Conservation (phyloP, 2,797 vertebrate genomes). For the Buceros bicornis region DNA sequence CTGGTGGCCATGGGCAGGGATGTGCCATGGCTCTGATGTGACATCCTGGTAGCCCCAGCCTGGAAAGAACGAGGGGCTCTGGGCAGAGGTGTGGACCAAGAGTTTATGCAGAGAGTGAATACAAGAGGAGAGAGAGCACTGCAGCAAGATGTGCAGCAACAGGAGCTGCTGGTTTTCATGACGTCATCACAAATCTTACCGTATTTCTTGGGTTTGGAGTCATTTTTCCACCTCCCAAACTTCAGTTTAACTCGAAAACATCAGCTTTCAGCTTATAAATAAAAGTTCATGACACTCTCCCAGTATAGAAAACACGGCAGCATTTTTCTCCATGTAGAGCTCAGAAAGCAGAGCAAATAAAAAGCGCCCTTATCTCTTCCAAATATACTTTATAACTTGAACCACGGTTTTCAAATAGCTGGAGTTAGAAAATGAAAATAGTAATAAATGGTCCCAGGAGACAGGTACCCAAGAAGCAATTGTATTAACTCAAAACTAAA, state of each 20-base stretch:
- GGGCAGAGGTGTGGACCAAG: background rate
- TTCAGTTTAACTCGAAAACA: background rate
- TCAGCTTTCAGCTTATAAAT: background rate
- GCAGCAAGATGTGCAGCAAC: background rate
- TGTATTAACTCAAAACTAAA: background rate
- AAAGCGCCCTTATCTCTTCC: background rate
- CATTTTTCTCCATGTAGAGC: background rate
- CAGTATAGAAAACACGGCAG: fast-evolving
- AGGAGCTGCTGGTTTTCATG: background rate
- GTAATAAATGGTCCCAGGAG: background rate
- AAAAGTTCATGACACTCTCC: background rate
- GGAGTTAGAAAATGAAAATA: background rate
- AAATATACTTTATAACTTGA: background rate
- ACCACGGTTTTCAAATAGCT: background rate
- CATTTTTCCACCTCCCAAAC: background rate
- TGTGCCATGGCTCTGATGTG: background rate
- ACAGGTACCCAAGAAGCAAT: background rate
- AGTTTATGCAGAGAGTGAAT: background rate
- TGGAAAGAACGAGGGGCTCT: background rate
- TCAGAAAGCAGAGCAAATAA: background rate
- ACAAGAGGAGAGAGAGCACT: background rate
- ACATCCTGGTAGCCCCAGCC: background rate
- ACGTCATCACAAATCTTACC: background rate
- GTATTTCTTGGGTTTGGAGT: background rate
- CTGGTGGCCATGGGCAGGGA: background rate